Conservation (phyloP, 37 sponge, comb jelly and placozoan genomes). For the Tethya wilhelma region DNA sequence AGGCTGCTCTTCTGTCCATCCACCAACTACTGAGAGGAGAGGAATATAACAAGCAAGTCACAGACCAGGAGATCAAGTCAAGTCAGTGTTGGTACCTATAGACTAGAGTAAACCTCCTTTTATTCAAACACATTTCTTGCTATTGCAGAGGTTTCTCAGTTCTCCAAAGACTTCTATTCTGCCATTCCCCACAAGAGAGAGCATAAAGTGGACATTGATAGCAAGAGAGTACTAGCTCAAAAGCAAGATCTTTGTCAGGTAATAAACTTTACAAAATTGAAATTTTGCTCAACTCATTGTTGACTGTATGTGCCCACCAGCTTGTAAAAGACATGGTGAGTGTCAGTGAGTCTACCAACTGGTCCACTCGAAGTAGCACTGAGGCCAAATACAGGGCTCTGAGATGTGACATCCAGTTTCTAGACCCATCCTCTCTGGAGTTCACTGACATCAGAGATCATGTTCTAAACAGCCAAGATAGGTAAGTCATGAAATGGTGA, state of each 20-base stretch:
- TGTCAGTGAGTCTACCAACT: conserved; percentile 91
- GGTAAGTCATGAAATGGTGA: conserved; percentile 32
- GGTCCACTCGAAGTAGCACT: conserved; percentile 70
- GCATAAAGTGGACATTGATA: conserved; percentile 38
- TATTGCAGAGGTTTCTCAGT: conserved; percentile 10
- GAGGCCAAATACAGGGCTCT: conserved; percentile 81
- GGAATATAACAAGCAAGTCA: conserved; percentile 1
- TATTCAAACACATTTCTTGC: no score
- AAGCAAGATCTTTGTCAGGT: conserved; percentile 94
- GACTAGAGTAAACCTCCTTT: no score
- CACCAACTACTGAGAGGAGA: conserved; percentile 58
- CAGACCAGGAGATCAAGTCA: no score
- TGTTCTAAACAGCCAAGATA: conserved; percentile 58
- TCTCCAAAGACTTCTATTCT: conserved; percentile 78
- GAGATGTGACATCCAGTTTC: conserved; percentile 75
- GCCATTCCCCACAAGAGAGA: conserved; percentile 74
- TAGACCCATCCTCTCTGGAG: conserved; percentile 65
- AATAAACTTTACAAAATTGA: no score
- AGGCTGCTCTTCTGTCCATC: conserved; percentile 79
- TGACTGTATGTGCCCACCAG: conserved; percentile 28
- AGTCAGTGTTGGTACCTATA: background rate
- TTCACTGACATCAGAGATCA: conserved; percentile 60
- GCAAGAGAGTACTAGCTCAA: conserved; percentile 62
- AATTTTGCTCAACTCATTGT: background rate
- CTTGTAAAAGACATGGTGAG: conserved; percentile 85